Percentiles rank a stretch among this genome's conserved stretches.
phyloP scores from a whole-genome alignment of 2,797 vertebrate species.

The Phrynocephalus guinanensis region DNA sequence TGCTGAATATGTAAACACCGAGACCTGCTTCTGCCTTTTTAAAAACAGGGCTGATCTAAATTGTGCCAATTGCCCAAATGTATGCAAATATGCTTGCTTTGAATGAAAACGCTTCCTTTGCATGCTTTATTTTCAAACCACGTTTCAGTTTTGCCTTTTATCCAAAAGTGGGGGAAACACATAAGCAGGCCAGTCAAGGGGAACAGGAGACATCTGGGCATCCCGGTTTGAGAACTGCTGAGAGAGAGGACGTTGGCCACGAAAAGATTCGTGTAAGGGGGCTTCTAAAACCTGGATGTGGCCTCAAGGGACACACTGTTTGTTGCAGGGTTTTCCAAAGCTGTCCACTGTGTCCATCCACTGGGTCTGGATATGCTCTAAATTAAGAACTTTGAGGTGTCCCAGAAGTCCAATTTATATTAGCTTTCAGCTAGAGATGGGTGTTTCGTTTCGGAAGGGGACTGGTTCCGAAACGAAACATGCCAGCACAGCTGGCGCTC shows the following conservation, averaged over 20 bases:
- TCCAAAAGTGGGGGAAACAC: too few relatives aligned
- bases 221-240: too few relatives aligned
- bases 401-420: not conserved
- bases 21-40: not conserved
- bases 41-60: not conserved
- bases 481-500: too few relatives aligned
- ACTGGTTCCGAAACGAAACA: too few relatives aligned
- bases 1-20: not conserved
- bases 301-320: not conserved
- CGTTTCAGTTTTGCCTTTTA: not conserved
- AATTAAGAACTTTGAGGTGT: not conserved
- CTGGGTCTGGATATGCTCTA: not conserved
- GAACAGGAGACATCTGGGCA: too few relatives aligned
- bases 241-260: not conserved
- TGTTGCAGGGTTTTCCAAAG: not conserved
- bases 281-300: not conserved
- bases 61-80: not conserved
- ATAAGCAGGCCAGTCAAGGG: not conserved
- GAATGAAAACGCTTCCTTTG: not conserved
- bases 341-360: too few relatives aligned
- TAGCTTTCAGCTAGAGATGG: not conserved
- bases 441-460: too few relatives aligned
- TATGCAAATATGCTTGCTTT: conserved; percentile 1
- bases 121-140: not conserved
- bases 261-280: not conserved